A percentile compares a stretch with the other conserved stretches of the same genome.
Conservation (phyloP, 2,888 invertebrate species). For the Rhagonycha fulva region DNA sequence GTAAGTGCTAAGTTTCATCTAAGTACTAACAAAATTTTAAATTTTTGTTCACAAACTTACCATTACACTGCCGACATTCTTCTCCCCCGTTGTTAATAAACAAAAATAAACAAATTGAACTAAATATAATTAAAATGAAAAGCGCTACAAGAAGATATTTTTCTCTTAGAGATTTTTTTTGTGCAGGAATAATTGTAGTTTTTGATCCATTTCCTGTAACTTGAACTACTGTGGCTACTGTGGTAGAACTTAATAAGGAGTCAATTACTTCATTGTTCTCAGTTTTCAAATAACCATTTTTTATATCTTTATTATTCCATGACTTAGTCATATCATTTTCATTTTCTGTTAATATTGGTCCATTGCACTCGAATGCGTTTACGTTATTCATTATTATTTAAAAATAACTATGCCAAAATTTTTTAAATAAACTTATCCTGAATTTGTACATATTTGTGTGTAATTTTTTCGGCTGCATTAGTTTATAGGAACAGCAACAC, state of each 20-base stretch:
- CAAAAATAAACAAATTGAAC: constrained; percentile 44
- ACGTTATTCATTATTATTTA: constrained; percentile 23
- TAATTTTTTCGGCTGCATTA: background rate
- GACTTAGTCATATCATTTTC: constrained; percentile 39
- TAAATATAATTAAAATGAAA: constrained; percentile 46
- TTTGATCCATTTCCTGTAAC: constrained; percentile 48
- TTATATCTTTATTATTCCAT: constrained; percentile 39
- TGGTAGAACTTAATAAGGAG: constrained; percentile 36
- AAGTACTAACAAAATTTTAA: background rate
- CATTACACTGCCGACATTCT: constrained; percentile 37
- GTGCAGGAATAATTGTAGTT: constrained; percentile 47
- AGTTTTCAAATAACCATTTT: constrained; percentile 46
- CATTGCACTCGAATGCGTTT: constrained; percentile 35
- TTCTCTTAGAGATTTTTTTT: constrained; percentile 39
- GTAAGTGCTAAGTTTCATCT: background rate
- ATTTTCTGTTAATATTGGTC: constrained; percentile 42
- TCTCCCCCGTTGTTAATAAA: constrained; percentile 41
- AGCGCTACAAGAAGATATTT: constrained; percentile 47
- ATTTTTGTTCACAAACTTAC: constrained; percentile 39
- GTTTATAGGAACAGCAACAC: background rate
- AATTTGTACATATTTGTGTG: background rate
- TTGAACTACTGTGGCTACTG: constrained; percentile 49
- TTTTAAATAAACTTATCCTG: background rate
- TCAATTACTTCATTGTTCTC: constrained; percentile 37
- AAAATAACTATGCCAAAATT: background rate